Evolutionary conservation across 2,888 invertebrate species (phyloP).

Genomic region (Bedellia somnulentella): DNA sequence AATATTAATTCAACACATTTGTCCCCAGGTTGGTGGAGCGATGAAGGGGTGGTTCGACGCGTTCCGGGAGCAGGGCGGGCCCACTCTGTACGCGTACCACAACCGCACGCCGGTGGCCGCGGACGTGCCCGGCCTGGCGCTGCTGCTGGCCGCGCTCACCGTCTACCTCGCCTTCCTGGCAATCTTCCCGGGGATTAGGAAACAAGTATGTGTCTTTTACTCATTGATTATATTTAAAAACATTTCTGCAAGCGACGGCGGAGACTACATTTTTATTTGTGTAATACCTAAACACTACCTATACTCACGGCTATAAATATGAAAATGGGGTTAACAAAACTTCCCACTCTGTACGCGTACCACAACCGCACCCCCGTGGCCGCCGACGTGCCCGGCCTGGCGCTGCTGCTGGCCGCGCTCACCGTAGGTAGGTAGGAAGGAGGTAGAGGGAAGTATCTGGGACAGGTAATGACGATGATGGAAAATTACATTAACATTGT

Average conservation of each 20-base stretch:
- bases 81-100: slow-evolving; percentile 92
- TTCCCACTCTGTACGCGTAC: slow-evolving; percentile 91
- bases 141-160: slow-evolving; percentile 85
- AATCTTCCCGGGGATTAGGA: slow-evolving; percentile 93
- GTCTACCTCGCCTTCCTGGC: slow-evolving; percentile 93
- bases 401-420: slow-evolving; percentile 82
- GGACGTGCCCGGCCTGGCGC: slow-evolving; percentile 85
- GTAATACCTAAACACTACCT: too few relatives aligned
- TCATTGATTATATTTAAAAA: too few relatives aligned
- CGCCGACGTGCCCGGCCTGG: slow-evolving; percentile 87
- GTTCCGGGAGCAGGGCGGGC: slow-evolving; percentile 95
- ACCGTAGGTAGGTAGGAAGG: too few relatives aligned
- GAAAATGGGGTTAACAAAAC: slow-evolving; percentile 6
- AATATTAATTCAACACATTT: slow-evolving; percentile 9
- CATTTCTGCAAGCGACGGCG: too few relatives aligned
- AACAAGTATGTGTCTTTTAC: slow-evolving; percentile 66
- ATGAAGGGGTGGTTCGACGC: slow-evolving; percentile 98
- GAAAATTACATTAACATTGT: too few relatives aligned
- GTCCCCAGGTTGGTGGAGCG: slow-evolving; percentile 53
- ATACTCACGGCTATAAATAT: too few relatives aligned
- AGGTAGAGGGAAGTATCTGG: too few relatives aligned
- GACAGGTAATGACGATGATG: too few relatives aligned
- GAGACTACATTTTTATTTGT: too few relatives aligned
- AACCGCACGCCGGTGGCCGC: slow-evolving; percentile 95
- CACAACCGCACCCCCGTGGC: slow-evolving; percentile 94